Base-by-base conservation (phyloP, 2,113 vertebrate genomes). In the Grammatotria lemairii region DNA sequence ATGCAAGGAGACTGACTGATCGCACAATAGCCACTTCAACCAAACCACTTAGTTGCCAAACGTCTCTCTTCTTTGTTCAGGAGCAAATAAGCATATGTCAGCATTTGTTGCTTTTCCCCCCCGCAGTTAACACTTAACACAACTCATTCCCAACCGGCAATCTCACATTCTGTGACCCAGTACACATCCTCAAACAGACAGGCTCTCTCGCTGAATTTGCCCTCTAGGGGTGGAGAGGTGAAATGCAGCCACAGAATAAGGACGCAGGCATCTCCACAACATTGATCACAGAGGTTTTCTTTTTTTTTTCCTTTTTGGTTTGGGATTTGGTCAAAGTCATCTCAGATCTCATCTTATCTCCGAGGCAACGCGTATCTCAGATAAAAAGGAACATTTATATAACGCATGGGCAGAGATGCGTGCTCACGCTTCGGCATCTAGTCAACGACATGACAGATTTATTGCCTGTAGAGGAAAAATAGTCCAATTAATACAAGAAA, bases 271-370 rank as follows among this genome's bases (percentile, higher is more conserved):
- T 38, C 65, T 80, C 28, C 28, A 80, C 73, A 85, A 40, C 85
- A 31, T 13, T 82, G 19, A 73, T 26, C 42, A 63, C 70, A 17
- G 23, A 33, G 7, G 11, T 42, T 21, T 79, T 85, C 16, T 45
- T 28, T 23, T 23, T 33, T 54, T 60, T 40, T 23, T 16, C 0
- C 19, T 38, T 80, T 83, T 87, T n/a, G 5, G 47, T 82, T 79
- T 40, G 49, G 8, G 86, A 78, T 89, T 89, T 83, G 42, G 21
- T 78, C 82, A 57, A 57, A 87, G 78, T 85, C 80, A 78, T 82
- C 51, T 91, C 83, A 87, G 82, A 86, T 82, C 82, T 90, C 82
- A 87, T 91, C 84, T 91, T 87, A 87, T 89, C 89, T 70, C 26
- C 1, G 21, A 84, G 21, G 78, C 73, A 91, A 63, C 86, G 81